Evolutionary conservation across 1,140 invertebrate species (phyloP), one percentile per base, ranked within the genome.

Genomic region (Drosophila murphyi): DNA sequence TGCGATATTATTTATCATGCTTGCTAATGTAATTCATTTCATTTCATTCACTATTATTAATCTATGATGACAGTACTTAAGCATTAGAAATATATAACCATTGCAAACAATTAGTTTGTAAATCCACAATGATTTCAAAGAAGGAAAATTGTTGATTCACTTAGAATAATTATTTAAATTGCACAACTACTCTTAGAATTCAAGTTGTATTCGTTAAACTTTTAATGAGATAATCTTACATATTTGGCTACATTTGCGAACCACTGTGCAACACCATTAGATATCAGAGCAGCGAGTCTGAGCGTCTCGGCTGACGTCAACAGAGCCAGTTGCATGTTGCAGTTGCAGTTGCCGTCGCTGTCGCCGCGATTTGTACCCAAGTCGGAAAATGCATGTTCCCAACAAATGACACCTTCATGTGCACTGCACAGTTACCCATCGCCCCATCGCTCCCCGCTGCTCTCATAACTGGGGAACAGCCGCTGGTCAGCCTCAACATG

Each of bases 331-430:
- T 72, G 73, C 69, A 60, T 72, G 55, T 43, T 35, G 45, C 55
- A 67, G 74, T 61, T 76, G 76, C 70, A 51, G 54, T 63, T 57
- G 61, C 60, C 71, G 69, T 57, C 51, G 72, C 59, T 47, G 64
- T 79, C 72, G 65, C 48, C 48, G 76, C 82, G 85, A 86, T 89
- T 86, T 89, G 77, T 86, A 80, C 72, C 61, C 80, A 76, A 80
- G 87, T 79, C 87, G 76, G 71, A 78, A 88, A 83, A 87, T 91
- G 70, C 87, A 87, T 83, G 87, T 79, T 79, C 54, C 69, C 80
- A 77, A 85, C 82, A 90, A 90, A 88, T 90, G 88, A 91, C 88
- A 91, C 88, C 82, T 90, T 87, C 75, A 81, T 74, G 85, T 80
- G 83, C 80, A 77, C 74, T 80, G 57, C 64, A 56, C 74, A 65